Base-by-base conservation (phyloP, 2,888 invertebrate genomes). In the Andrena minutula region DNA sequence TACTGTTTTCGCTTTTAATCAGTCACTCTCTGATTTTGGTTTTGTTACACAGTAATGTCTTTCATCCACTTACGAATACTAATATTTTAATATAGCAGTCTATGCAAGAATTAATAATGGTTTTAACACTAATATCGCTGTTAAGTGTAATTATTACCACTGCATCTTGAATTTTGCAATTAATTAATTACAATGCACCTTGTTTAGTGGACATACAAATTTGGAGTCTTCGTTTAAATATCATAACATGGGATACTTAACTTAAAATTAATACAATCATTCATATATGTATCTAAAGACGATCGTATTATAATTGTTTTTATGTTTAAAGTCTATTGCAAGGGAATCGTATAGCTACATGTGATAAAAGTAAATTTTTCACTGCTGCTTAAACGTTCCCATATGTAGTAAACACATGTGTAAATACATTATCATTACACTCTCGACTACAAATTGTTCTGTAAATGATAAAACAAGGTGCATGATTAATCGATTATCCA, bases 1-100 rank as follows among this genome's bases (percentile, higher is more conserved):
- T 92, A 92, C 58, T 61, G 69, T 75, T 66, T 66, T 7, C 32
- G 60, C 66, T 47, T 68, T 16, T 56, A 68, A 63, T 56, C 2
- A 4, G 49, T 61, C 28, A 65, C 47, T 20, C 8, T 64, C 47
- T 28, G 23, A 56, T 73, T 10, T 6, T 47, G 23, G 28, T 51
- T 60, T 20, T 68, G 51, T 64, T 47, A 20, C 6, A 79, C 30
- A 65, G 1, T 7, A 61, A 32, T 28, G 3, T 65, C 2, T 16
- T 28, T 47, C n/a, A 49, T n/a, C 47, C 16, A 20, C 8, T 28
- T 56, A n/a, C 16, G 0, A 56, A 41, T 56, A 68, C 35, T 63
- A 68, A 79, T 20, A 23, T 51, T 61, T 68, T 10, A 3, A 64
- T 30, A 12, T 12, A 8, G 1, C 10, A 35, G 47, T 35, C 23